These are phyloP conservation scores for Bellardia pandia DNA, from an alignment of 2,888 invertebrate species.

Conservation along the genomic window DNA sequence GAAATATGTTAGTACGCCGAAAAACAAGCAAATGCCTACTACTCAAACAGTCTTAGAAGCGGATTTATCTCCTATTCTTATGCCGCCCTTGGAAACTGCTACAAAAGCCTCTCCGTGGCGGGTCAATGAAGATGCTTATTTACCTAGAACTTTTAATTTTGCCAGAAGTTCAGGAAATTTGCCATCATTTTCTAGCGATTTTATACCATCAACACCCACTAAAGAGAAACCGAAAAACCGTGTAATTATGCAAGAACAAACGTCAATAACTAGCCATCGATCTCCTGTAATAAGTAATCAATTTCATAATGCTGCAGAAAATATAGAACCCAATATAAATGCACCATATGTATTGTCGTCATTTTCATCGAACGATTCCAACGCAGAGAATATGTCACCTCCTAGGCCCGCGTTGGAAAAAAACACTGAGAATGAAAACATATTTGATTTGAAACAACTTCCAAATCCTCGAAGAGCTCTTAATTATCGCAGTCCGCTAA, in stretches of 20 bases:
- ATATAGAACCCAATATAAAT: constrained; percentile 9
- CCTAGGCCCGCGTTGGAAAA: constrained; percentile 8
- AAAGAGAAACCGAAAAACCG: constrained; percentile 68
- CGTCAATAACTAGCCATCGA: not conserved
- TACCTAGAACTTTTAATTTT: constrained; percentile 80
- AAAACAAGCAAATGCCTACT: constrained; percentile 64
- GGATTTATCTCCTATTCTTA: constrained; percentile 76
- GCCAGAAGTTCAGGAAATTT: constrained; percentile 79
- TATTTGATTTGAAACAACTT: constrained; percentile 74
- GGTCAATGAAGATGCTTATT: constrained; percentile 77
- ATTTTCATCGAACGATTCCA: constrained; percentile 78
- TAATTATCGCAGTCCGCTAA: constrained; percentile 79
- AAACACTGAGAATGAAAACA: constrained; percentile 68
- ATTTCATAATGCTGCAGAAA: not conserved
- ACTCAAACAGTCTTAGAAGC: not conserved
- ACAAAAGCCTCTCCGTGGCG: constrained; percentile 81
- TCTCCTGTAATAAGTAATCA: constrained; percentile 5
- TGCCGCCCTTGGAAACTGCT: not conserved
- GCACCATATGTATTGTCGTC: constrained; percentile 63
- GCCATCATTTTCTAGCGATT: constrained; percentile 83
- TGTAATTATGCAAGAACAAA: not conserved
- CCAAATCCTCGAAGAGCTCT: constrained; percentile 78
- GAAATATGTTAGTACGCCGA: constrained; percentile 80
- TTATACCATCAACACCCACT: constrained; percentile 76
- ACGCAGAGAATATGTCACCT: constrained; percentile 80